Evolutionary conservation across 2,888 invertebrate genomes (phyloP), one percentile per base, ranked within the genome.

Genomic region (Arctia plantaginis): DNA sequence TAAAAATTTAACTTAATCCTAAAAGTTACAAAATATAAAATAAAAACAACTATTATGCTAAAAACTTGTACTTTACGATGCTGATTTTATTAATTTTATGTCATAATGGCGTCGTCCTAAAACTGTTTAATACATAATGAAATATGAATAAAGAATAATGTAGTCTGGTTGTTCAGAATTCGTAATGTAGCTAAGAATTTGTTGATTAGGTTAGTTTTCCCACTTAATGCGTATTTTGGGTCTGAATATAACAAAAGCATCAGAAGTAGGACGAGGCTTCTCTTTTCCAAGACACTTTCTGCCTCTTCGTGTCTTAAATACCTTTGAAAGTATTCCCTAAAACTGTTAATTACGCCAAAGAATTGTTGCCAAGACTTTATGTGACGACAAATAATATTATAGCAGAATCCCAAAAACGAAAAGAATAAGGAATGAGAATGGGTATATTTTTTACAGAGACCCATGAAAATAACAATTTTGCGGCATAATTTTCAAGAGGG

Each of bases 381-480:
- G 92, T 91, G 89, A 90, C 89, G 84, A 84, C 86, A 87, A 89
- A 89, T 89, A 89, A 90, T 90, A 90, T 92, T 91, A 93, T 90
- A 89, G 88, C 87, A 80, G 77, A 80, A 81, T 74, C 62, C 75
- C 71, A 82, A 80, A 74, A 84, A 80, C 80, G 82, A 83, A 89
- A 91, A 90, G 89, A 91, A 91, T 90, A 90, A 89, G 90, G 85
- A 86, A 87, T 85, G 83, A 87, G 87, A 89, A 90, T 85, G 84
- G 86, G 88, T 90, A 91, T 90, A 70, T 59, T 90, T 91, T 91
- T 89, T 87, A 90, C 88, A 84, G 87, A 82, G 83, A 86, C 86
- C 89, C 91, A 88, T 89, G 90, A 92, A 91, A 93, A 94, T 94
- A 94, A 94, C 93, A 94, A 94, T 93, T 93, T 91, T 86, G 86